Percentiles rank a stretch among this genome's conserved stretches.
These are phyloP conservation scores for Macroteleia sp. DNA, from an alignment of 2,888 invertebrate species.

Conservation along the genomic window DNA sequence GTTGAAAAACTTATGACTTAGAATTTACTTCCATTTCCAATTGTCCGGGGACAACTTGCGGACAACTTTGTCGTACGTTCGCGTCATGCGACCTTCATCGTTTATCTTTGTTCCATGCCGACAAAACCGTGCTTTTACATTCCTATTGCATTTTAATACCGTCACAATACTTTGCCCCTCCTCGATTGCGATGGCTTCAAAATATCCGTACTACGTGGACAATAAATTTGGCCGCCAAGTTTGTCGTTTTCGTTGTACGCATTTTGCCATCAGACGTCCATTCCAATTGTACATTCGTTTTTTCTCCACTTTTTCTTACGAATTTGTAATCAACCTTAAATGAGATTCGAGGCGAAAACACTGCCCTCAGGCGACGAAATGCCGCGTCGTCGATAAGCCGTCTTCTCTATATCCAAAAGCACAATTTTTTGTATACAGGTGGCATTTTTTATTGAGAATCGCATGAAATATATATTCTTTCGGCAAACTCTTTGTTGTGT, in stretches of 20 bases:
- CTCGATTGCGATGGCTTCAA: neutral
- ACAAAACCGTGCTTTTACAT: constrained; percentile 21
- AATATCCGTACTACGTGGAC: neutral
- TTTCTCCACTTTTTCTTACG: no score
- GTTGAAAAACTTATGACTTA: constrained; percentile 21
- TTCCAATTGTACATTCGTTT: no score
- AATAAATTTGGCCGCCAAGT: no score
- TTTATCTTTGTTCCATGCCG: neutral
- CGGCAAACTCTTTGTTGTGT: constrained; percentile 19
- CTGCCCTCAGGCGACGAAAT: no score
- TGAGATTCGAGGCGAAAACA: no score
- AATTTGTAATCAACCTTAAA: no score
- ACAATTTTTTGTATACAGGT: no score
- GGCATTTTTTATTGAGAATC: no score
- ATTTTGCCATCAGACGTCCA: no score
- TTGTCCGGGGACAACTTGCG: constrained; percentile 4
- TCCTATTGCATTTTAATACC: constrained; percentile 13
- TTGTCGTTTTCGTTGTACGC: no score
- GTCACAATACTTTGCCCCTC: neutral
- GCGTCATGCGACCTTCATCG: neutral
- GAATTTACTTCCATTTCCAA: constrained; percentile 35
- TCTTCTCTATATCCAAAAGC: constrained; percentile 1
- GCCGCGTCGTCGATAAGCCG: no score
- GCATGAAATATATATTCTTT: constrained; percentile 26
- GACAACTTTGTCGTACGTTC: neutral